Evolutionary conservation across 1,140 invertebrate genomes (phyloP).

Genomic region (Monomorium pharaonis): DNA sequence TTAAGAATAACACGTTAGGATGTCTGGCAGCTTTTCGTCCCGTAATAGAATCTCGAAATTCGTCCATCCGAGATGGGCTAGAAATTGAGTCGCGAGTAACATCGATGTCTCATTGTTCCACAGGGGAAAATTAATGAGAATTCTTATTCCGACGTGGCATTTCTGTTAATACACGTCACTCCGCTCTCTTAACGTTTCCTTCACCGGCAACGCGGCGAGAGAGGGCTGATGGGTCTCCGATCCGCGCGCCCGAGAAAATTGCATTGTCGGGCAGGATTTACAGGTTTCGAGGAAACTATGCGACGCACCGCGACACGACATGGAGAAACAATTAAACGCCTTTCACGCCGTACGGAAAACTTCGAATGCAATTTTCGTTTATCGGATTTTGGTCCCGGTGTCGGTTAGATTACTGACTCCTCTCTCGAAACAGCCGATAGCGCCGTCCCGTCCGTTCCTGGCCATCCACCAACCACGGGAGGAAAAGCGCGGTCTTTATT

Average conservation of each 20-base stretch:
- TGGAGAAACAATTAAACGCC: conserved; percentile 43
- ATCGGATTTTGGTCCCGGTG: background rate
- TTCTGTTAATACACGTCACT: background rate
- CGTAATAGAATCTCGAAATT: conserved; percentile 19
- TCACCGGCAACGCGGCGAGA: background rate
- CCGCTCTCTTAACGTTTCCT: background rate
- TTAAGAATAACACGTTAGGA: conserved; percentile 22
- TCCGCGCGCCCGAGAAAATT: conserved; percentile 26
- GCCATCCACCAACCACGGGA: background rate
- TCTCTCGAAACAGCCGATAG: background rate
- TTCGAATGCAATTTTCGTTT: conserved; percentile 42
- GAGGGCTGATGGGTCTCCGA: background rate
- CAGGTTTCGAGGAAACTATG: conserved; percentile 24
- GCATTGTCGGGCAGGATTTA: conserved; percentile 37
- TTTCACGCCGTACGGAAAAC: background rate
- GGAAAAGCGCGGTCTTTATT: conserved; percentile 29
- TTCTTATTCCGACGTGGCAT: background rate
- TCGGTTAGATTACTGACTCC: conserved; percentile 16
- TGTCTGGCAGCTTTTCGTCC: background rate
- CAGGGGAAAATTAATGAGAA: conserved; percentile 10
- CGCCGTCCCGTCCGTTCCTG: background rate
- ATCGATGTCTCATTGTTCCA: background rate
- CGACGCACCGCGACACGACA: conserved; percentile 12
- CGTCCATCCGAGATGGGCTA: background rate
- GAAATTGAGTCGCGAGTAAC: background rate